Evolutionary conservation across 2,113 vertebrate species (phyloP), one percentile per base, ranked within the genome.

Genomic region (Pholis gunnellus): DNA sequence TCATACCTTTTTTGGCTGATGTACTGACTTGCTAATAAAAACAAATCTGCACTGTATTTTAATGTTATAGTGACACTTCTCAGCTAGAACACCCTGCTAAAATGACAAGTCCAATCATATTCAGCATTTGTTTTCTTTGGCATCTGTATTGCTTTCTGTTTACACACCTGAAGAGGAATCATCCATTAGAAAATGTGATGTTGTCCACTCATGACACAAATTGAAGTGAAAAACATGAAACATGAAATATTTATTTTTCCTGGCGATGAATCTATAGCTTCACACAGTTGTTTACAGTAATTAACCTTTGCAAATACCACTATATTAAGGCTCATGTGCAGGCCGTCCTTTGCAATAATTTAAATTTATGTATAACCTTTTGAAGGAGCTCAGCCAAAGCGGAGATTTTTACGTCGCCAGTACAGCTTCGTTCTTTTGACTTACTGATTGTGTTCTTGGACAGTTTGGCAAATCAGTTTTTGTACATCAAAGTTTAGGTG

Each of bases 311-410:
- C 42, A 69, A 72, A 61, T 65, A 36, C 72, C 48, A 50, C 67
- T 83, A 72, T 78, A 48, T 79, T 54, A 76, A 85, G 29, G 36
- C 76, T 77, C n/a, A 63, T 92, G 86, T 85, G 76, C 46, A 66
- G 77, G 50, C 29, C 22, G 6, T 79, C 20, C 52, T 66, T 40
- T 70, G 59, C 20, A 78, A 50, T 79, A 74, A 68, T 75, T 84
- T 48, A 83, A 82, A 80, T 82, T 22, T 63, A 81, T 79, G 61
- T 71, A 80, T 71, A 80, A 82, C 46, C 74, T 80, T 64, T 78
- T 25, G 48, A 61, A 82, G 22, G 9, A 44, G 34, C 25, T 77
- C 61, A 65, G 67, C 75, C 61, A 72, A 69, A 71, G 29, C 42
- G 34, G 6, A 22, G 40, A 20, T 44, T 69, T 60, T 72, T 60